Evolutionary conservation across 2,888 invertebrate genomes (phyloP).

Genomic region (Entomobrya multifasciata): DNA sequence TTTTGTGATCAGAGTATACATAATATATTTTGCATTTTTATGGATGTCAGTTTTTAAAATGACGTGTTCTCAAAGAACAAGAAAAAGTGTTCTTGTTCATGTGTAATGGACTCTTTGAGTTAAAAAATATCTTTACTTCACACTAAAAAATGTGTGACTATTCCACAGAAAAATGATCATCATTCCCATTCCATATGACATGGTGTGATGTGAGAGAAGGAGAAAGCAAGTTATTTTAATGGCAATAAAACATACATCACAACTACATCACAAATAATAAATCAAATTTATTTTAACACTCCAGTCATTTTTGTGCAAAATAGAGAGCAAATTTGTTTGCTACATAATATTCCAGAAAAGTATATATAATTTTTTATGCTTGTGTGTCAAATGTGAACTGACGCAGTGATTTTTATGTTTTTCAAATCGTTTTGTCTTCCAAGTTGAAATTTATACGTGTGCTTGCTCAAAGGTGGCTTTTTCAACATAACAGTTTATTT

Average conservation of each 20-base stretch:
- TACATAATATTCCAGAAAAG: too few species aligned
- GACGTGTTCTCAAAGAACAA: background rate
- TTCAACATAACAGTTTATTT: too few species aligned
- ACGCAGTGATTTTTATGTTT: background rate
- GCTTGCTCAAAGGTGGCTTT: conserved; percentile 47
- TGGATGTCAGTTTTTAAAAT: background rate
- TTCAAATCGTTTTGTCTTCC: conserved; percentile 28
- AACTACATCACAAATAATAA: background rate
- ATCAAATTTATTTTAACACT: background rate
- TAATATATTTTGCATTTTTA: background rate
- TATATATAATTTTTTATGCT: too few species aligned
- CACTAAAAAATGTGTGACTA: background rate
- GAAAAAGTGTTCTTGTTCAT: background rate
- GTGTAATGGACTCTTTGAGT: background rate
- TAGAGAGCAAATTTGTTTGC: background rate
- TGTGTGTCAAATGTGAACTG: background rate
- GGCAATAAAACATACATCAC: background rate
- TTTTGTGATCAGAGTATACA: background rate
- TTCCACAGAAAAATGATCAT: background rate
- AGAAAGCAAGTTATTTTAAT: background rate
- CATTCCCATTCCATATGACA: background rate
- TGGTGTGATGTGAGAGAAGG: background rate
- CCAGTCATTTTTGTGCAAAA: background rate
- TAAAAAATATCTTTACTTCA: background rate
- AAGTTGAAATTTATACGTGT: conserved; percentile 41